Evolutionary conservation across 2,113 vertebrate genomes (phyloP), one percentile per base, ranked within the genome.

Genomic region (Microcebus tavaratra): DNA sequence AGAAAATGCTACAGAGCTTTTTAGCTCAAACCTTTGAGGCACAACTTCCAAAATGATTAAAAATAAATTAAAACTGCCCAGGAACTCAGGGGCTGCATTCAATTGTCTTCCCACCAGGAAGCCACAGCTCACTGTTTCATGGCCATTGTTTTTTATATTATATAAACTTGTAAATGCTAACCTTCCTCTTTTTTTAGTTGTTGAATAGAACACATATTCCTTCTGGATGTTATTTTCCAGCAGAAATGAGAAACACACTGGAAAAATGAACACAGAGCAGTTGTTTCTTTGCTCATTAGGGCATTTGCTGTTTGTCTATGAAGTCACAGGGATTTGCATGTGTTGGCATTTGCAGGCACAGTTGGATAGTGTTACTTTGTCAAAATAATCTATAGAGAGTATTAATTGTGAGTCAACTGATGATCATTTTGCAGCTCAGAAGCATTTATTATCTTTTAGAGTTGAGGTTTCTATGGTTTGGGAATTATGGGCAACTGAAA

Each of bases 21-120:
- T 96, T 42, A 92, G 68, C 42, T 57, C 81, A 85, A n/a, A 88
- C 90, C 80, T 94, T 42, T 94, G 88, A 90, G 91, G 86, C 94
- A 90, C 1, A 34, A 83, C 83, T 97, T 97, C 73, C 67, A 86
- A 96, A 91, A 98, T 92, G 97, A 98, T 97, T 91, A 97, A 98
- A 98, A 98, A 93, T 96, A 97, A 98, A 98, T 98, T 96, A 97
- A 98, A 98, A 91, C 83, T 97, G 97, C 92, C 93, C 79, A 87
- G 97, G 96, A 92, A 42, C 57, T 87, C 45, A 6, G n/a, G n/a
- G 88, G 50, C 57, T 76, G 36, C 55, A 18, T 67, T 55, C 81
- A 85, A 97, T 48, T 89, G 85, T 90, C 86, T 97, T 96, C 98
- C 97, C 94, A 18, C 68, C 21, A 82, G 83, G 97, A 98, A 45